Conservation (phyloP, 2,888 invertebrate genomes). For the Galerucella nymphaeae region DNA sequence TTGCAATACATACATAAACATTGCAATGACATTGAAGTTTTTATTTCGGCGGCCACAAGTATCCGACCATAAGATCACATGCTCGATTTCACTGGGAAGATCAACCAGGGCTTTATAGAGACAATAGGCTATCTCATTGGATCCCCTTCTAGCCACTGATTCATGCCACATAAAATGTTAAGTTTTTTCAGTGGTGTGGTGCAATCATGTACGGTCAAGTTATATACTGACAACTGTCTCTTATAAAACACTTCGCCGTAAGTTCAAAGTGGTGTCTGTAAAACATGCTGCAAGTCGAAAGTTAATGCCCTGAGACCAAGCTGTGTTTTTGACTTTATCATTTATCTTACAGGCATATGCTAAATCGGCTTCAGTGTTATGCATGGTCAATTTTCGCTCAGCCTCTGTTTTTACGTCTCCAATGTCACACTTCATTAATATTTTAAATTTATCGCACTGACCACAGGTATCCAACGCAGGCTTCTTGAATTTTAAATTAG, state of each 20-base stretch:
- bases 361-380: background rate
- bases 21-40: no score
- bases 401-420: no score
- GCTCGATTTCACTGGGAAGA: background rate
- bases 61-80: no score
- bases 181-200: constrained; percentile 1
- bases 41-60: no score
- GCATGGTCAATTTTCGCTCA: background rate
- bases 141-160: constrained; percentile 41
- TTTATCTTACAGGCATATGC: background rate
- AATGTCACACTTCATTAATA: background rate
- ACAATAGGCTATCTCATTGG: constrained; percentile 10
- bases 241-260: constrained; percentile 26
- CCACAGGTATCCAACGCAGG: background rate
- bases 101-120: constrained; percentile 33
- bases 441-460: background rate
- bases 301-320: no score
- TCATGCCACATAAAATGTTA: constrained; percentile 48
- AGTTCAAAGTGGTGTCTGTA: background rate
- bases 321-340: no score
- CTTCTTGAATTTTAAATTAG: background rate
- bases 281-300: background rate
- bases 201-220: constrained; percentile 37
- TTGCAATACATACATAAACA: no score
- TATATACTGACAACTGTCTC: constrained; percentile 37